Conservation (phyloP, 2,888 invertebrate species). For the Oscheius sp. region DNA sequence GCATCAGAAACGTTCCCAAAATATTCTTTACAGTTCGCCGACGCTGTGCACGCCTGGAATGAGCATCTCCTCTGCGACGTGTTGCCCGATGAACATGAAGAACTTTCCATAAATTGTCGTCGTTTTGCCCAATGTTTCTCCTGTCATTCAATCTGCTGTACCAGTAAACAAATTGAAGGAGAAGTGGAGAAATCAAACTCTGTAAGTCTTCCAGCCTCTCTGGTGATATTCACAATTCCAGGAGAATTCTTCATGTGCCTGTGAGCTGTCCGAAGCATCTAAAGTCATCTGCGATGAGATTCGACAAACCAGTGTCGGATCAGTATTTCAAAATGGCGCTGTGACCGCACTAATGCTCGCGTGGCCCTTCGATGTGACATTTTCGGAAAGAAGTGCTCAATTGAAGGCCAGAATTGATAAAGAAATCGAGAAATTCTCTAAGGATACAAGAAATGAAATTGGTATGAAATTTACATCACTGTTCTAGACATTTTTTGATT, state of each 20-base stretch:
- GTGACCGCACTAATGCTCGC: slow-evolving; percentile 60
- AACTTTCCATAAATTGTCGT: slow-evolving; percentile 44
- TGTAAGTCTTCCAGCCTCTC: neutral
- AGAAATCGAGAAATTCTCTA: slow-evolving; percentile 45
- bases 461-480: slow-evolving; percentile 30
- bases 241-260: slow-evolving; percentile 27
- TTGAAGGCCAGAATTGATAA: slow-evolving; percentile 40
- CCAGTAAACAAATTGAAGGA: slow-evolving; percentile 49
- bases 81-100: slow-evolving; percentile 51
- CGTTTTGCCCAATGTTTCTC: slow-evolving; percentile 60
- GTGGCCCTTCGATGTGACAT: slow-evolving; percentile 56
- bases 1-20: no score
- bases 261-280: slow-evolving; percentile 46
- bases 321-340: slow-evolving; percentile 48
- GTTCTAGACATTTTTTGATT: neutral
- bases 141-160: slow-evolving; percentile 55
- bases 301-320: slow-evolving; percentile 45
- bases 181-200: slow-evolving; percentile 33
- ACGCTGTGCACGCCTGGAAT: slow-evolving; percentile 51
- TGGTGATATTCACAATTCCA: neutral
- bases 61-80: slow-evolving; percentile 52
- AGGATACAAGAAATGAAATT: slow-evolving; percentile 59
- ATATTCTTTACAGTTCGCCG: slow-evolving; percentile 49
- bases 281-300: slow-evolving; percentile 49
- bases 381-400: slow-evolving; percentile 45